phyloP scores from a whole-genome alignment of 53 echinoderm and acorn worm genomes.

The Echinometra lucunter region DNA sequence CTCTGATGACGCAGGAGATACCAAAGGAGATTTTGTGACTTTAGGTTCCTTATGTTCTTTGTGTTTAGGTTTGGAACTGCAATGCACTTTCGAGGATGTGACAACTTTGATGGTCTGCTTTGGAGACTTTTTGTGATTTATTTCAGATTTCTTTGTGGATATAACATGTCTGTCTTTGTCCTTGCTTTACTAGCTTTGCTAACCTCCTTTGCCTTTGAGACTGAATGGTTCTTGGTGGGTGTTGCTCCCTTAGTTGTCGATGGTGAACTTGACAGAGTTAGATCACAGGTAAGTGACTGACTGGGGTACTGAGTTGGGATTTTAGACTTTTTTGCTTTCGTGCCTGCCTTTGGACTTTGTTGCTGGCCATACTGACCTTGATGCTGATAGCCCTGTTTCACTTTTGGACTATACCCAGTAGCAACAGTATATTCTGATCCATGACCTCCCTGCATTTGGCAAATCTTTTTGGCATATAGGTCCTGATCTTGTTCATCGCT shows the following conservation, averaged over 20 bases:
- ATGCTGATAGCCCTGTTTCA: conserved; percentile 81
- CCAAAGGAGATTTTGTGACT: conserved; percentile 49
- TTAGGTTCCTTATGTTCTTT: conserved; percentile 58
- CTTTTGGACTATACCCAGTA: conserved; percentile 98
- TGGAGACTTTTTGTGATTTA: conserved; percentile 64
- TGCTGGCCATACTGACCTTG: conserved; percentile 69
- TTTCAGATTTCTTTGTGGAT: conserved; percentile 65
- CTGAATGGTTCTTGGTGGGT: conserved; percentile 18
- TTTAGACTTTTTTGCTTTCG: conserved; percentile 81
- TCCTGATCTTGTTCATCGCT: conserved; percentile 96
- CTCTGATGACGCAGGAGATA: conserved; percentile 64
- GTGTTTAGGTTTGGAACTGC: conserved; percentile 34
- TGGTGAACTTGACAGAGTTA: conserved; percentile 15
- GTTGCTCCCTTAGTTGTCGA: neutral
- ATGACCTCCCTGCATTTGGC: conserved; percentile 63
- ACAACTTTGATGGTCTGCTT: conserved; percentile 71
- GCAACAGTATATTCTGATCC: conserved; percentile 93
- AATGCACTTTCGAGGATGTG: conserved; percentile 15
- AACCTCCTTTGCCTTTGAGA: conserved; percentile 49
- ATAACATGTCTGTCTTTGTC: conserved; percentile 50
- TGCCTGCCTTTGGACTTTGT: conserved; percentile 78
- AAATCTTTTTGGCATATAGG: conserved; percentile 54
- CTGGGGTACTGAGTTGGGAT: conserved; percentile 63
- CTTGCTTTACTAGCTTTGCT: conserved; percentile 60
- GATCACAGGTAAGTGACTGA: neutral